phyloP scores from a whole-genome alignment of 2,888 invertebrate species.

The Sisyra nigra region DNA sequence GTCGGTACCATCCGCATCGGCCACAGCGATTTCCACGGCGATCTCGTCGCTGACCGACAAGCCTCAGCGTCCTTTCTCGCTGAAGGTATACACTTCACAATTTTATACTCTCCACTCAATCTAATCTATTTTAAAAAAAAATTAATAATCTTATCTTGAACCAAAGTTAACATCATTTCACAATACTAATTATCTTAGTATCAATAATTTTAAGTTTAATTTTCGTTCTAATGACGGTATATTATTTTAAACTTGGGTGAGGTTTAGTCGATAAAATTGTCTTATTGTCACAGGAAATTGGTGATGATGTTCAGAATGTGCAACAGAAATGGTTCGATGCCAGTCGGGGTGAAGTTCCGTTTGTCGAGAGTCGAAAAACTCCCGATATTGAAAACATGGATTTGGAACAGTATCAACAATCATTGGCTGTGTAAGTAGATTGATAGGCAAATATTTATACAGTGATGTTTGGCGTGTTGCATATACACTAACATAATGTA shows the following conservation, averaged over 20 bases:
- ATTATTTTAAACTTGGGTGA: too few relatives aligned
- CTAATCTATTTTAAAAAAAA: neutral
- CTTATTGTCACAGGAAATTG: conserved; percentile 31
- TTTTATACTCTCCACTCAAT: neutral
- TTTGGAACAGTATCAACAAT: conserved; percentile 42
- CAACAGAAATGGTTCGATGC: conserved; percentile 51
- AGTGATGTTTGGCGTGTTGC: neutral
- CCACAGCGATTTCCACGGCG: neutral
- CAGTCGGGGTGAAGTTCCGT: conserved; percentile 28
- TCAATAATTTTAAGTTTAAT: too few relatives aligned
- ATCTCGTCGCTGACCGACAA: conserved; percentile 21
- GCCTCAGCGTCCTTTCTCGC: conserved; percentile 40
- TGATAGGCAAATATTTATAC: neutral
- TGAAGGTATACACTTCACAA: conserved; percentile 32
- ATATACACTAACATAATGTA: neutral
- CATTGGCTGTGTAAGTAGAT: conserved; percentile 57
- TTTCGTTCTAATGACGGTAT: too few relatives aligned
- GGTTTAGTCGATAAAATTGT: too few relatives aligned
- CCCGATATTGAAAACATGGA: conserved; percentile 70
- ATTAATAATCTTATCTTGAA: neutral
- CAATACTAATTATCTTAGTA: too few relatives aligned
- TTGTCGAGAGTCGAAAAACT: conserved; percentile 47
- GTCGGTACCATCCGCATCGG: too few relatives aligned
- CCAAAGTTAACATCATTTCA: too few relatives aligned
- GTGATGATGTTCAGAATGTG: conserved; percentile 35